These are phyloP conservation scores for Zoanthus gigantus DNA, from an alignment of 92 coral and sea anemone species.

Conservation along the genomic window DNA sequence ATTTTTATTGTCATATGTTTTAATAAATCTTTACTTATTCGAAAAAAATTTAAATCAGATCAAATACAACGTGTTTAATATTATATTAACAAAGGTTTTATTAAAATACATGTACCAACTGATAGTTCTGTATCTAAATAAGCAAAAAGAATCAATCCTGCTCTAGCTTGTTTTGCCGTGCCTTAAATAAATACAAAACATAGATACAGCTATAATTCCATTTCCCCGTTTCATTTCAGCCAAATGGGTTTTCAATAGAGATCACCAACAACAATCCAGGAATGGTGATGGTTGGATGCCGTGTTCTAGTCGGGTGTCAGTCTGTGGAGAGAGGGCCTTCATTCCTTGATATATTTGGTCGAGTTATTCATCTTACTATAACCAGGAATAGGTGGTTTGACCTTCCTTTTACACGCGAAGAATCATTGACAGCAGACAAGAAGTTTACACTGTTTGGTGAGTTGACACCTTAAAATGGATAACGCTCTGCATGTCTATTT, in stretches of 20 bases:
- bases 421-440: constrained; percentile 91
- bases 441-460: constrained; percentile 89
- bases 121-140: not conserved
- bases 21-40: too few species aligned
- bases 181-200: not conserved
- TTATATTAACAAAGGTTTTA: too few species aligned
- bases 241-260: constrained; percentile 92
- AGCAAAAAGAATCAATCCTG: not conserved
- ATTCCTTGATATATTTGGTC: constrained; percentile 91
- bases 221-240: constrained; percentile 73
- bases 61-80: too few species aligned
- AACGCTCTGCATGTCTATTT: too few species aligned
- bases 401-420: constrained; percentile 94
- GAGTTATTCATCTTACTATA: constrained; percentile 81
- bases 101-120: too few species aligned
- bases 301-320: constrained; percentile 94
- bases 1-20: too few species aligned
- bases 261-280: constrained; percentile 94
- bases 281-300: constrained; percentile 89
- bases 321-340: constrained; percentile 93
- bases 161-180: not conserved
- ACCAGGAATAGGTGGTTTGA: constrained; percentile 98
- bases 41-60: too few species aligned
- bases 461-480: not conserved
- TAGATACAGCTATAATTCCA: not conserved